Conservation (phyloP, 1,140 invertebrate species). For the Augochlora pura region DNA sequence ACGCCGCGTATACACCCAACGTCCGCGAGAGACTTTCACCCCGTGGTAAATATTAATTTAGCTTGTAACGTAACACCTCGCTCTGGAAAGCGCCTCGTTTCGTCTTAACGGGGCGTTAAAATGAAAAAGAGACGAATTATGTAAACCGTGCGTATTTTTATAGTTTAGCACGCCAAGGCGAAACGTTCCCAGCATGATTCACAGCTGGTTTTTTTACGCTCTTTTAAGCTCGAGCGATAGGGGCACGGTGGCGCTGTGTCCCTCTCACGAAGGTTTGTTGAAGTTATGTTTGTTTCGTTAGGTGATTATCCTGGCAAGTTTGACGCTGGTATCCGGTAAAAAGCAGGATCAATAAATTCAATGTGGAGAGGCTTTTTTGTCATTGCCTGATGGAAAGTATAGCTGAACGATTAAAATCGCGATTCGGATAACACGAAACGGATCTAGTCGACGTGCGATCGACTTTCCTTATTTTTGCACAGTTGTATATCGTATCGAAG, state of each 20-base stretch:
- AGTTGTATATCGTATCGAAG: not conserved
- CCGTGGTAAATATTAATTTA: slow-evolving; percentile 33
- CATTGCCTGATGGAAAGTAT: not conserved
- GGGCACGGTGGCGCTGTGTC: not conserved
- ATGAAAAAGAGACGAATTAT: not conserved
- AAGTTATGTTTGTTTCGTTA: not conserved
- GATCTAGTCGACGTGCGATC: not conserved
- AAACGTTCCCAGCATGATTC: no score
- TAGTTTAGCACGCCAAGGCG: not conserved
- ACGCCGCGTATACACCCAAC: no score
- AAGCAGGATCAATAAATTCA: not conserved
- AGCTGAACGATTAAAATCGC: not conserved
- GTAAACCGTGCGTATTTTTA: not conserved
- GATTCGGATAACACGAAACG: not conserved
- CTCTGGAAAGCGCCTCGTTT: not conserved
- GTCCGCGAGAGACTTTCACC: slow-evolving; percentile 24
- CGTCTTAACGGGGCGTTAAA: not conserved
- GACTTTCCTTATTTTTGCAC: not conserved
- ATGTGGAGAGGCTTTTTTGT: not conserved
- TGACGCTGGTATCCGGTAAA: no score
- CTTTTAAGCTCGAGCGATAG: not conserved
- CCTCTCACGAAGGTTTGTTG: not conserved
- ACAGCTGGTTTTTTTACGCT: no score
- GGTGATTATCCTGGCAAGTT: no score
- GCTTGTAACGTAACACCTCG: slow-evolving; percentile 2